Conservation (phyloP, 2,888 invertebrate species). For the Agrochola macilenta region DNA sequence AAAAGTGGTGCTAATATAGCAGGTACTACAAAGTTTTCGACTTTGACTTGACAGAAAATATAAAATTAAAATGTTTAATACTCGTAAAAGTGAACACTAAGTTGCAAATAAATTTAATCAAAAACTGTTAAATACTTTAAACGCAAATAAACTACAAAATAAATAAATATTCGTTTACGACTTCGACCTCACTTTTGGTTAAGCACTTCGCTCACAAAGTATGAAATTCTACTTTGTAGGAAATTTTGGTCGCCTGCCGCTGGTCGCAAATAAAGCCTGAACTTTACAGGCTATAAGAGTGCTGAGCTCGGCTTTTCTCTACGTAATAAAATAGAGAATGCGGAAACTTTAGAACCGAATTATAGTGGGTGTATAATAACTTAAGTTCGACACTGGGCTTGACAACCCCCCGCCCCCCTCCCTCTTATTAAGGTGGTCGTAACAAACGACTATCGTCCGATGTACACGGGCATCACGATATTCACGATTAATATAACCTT, state of each 20-base stretch:
- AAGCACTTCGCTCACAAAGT: slow-evolving; percentile 32
- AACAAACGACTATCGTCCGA: slow-evolving; percentile 29
- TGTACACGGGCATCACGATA: slow-evolving; percentile 42
- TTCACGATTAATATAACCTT: slow-evolving; percentile 25
- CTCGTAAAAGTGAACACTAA: not conserved
- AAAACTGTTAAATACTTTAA: slow-evolving; percentile 1
- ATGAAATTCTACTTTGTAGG: slow-evolving; percentile 45
- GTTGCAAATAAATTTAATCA: not conserved
- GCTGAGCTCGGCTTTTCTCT: slow-evolving; percentile 48
- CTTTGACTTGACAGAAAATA: not conserved
- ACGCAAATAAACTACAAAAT: slow-evolving; percentile 22
- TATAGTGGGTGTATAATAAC: slow-evolving; percentile 31
- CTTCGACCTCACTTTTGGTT: slow-evolving; percentile 8
- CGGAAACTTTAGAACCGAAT: slow-evolving; percentile 39
- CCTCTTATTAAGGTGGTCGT: not conserved
- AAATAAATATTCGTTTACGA: slow-evolving; percentile 23
- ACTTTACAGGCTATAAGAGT: slow-evolving; percentile 49
- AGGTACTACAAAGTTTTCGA: not conserved
- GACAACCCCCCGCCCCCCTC: slow-evolving; percentile 11
- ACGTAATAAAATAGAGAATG: slow-evolving; percentile 49
- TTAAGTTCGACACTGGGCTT: slow-evolving; percentile 34
- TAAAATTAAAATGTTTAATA: too few species aligned
- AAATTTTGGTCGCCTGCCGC: slow-evolving; percentile 40
- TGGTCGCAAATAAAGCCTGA: slow-evolving; percentile 38
- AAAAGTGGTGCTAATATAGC: too few species aligned